These are phyloP conservation scores for Halotydeus destructor DNA, from an alignment of 1,140 invertebrate genomes.

Conservation along the genomic window DNA sequence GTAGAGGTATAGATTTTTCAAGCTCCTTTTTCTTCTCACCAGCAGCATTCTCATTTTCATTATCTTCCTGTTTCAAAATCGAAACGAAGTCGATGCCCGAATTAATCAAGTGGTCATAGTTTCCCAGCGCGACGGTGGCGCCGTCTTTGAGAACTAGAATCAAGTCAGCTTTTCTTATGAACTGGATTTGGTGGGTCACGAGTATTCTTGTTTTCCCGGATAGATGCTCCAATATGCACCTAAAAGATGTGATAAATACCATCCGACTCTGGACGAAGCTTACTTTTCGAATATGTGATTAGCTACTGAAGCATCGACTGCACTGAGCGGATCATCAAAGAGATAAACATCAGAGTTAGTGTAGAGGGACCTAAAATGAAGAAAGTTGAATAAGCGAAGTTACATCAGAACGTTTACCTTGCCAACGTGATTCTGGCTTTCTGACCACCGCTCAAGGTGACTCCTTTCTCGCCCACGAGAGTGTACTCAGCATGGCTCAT, in stretches of 20 bases:
- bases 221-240: constrained; percentile 27
- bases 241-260: background rate
- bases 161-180: constrained; percentile 13
- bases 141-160: constrained; percentile 24
- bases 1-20: background rate
- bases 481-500: constrained; percentile 33
- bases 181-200: constrained; percentile 38
- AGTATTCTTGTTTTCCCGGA: constrained; percentile 42
- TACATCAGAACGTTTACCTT: constrained; percentile 21
- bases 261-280: background rate
- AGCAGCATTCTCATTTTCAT: background rate
- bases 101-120: constrained; percentile 8
- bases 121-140: constrained; percentile 3
- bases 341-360: constrained; percentile 14
- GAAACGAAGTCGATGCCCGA: constrained; percentile 6
- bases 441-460: constrained; percentile 91
- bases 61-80: constrained; percentile 2
- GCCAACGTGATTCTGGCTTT: constrained; percentile 77
- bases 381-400: background rate
- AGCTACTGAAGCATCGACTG: constrained; percentile 22
- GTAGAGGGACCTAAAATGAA: constrained; percentile 1
- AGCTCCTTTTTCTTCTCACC: background rate
- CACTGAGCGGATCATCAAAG: constrained; percentile 27
- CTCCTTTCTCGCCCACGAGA: constrained; percentile 31
- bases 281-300: constrained; percentile 25